phyloP scores from a whole-genome alignment of 1,140 invertebrate species.

The Cepaea nemoralis region DNA sequence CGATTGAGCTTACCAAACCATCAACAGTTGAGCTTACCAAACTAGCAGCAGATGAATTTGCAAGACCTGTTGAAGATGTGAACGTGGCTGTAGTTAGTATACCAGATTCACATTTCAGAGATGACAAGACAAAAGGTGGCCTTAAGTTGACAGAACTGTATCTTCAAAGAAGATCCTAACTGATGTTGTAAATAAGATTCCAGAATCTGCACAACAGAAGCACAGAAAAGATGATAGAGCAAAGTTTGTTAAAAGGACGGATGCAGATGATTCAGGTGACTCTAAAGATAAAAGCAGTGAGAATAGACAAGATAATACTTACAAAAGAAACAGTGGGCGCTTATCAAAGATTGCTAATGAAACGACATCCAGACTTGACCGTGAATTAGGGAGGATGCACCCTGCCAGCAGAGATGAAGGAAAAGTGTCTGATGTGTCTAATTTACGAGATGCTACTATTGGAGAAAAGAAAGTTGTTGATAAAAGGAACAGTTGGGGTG shows the following conservation, averaged over 20 bases:
- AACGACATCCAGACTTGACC: not conserved
- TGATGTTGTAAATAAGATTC: not conserved
- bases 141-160: not conserved
- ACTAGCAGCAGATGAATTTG: too few relatives aligned
- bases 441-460: not conserved
- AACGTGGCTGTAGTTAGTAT: too few relatives aligned
- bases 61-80: too few relatives aligned
- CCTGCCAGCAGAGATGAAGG: not conserved
- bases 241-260: not conserved
- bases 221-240: not conserved
- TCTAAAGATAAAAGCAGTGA: not conserved
- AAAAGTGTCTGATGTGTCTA: not conserved
- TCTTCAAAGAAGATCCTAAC: not conserved
- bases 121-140: too few relatives aligned
- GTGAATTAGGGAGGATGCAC: not conserved
- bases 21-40: too few relatives aligned
- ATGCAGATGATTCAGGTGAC: not conserved
- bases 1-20: too few relatives aligned
- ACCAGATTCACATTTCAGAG: too few relatives aligned
- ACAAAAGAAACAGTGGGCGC: not conserved
- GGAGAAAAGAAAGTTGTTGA: not conserved
- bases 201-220: not conserved
- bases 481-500: not conserved
- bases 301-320: not conserved
- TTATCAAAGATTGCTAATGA: not conserved